A percentile compares a stretch with the other conserved stretches of the same genome.
These are phyloP conservation scores for Poecilia latipinna DNA, from an alignment of 2,113 vertebrate species.

Conservation along the genomic window DNA sequence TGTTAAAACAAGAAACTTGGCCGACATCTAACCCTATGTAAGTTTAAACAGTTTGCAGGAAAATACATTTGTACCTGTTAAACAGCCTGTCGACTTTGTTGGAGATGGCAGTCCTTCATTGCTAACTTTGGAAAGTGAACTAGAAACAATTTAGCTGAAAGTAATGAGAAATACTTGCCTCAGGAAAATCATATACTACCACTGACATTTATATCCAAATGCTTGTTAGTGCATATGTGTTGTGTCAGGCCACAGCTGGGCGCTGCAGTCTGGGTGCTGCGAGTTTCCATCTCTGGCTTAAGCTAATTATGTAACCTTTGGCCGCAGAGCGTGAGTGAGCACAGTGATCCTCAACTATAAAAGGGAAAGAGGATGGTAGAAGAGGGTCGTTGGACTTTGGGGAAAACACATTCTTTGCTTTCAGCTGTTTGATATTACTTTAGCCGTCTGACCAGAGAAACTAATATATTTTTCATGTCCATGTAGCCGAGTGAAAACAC, in stretches of 20 bases:
- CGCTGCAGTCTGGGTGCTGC: slow-evolving; percentile 11
- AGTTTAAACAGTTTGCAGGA: neutral
- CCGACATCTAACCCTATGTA: no score
- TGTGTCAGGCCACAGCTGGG: neutral
- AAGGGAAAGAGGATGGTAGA: slow-evolving; percentile 61
- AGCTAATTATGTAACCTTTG: slow-evolving; percentile 57
- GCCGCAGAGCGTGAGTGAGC: slow-evolving; percentile 35
- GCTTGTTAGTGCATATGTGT: slow-evolving; percentile 1
- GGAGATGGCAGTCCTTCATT: neutral
- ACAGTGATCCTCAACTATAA: slow-evolving; percentile 67
- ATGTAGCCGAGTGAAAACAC: slow-evolving; percentile 17
- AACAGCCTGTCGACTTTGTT: neutral
- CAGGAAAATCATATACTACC: neutral
- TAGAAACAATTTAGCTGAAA: neutral
- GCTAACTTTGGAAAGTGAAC: neutral
- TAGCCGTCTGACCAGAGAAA: slow-evolving; percentile 32
- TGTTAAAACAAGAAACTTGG: no score
- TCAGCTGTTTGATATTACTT: slow-evolving; percentile 17
- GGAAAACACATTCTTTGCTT: slow-evolving; percentile 50
- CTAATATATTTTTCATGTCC: slow-evolving; percentile 4
- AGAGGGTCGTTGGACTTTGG: slow-evolving; percentile 37
- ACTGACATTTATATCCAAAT: neutral
- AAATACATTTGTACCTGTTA: neutral
- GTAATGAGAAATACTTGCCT: neutral
- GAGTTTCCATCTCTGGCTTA: slow-evolving; percentile 53